Evolutionary conservation across 2,797 vertebrate species (phyloP), one percentile per base, ranked within the genome.

Genomic region (Manis pentadactyla): DNA sequence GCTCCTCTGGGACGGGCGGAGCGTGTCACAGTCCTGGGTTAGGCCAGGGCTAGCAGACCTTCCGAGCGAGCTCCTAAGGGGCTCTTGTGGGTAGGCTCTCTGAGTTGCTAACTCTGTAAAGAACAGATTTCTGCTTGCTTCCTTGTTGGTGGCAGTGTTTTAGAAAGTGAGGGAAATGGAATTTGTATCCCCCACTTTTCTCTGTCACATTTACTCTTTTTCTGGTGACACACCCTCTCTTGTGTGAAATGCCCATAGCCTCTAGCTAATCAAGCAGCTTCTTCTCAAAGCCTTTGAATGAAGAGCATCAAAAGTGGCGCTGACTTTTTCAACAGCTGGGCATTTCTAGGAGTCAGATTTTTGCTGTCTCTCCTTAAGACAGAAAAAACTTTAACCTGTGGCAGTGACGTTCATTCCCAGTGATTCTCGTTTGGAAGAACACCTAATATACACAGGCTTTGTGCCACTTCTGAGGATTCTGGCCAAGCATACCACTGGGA

Each of bases 261-360:
- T 71, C n/a, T 31, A 71, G 31, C 49, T 61, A 42, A n/a, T 18
- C 46, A 79, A 37, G 53, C 3, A 12, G 11, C 23, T 84, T 71
- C 66, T 66, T 87, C 74, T 61, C 27, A 14, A 31, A 78, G 49
- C 13, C 37, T 90, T 96, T 68, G 51, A 53, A 90, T 4, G 25
- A 84, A 71, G 29, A 93, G 13, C 27, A 31, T 66, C 19, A n/a
- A 57, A 91, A 74, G 25, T 31, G 29, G 29, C 0, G 0, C 1
- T 79, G 69, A 31, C 34, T 82, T 94, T 64, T 71, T 93, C 37
- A 91, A 66, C 42, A 91, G 68, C 5, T 34, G 78, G 75, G 39
- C 21, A 94, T 61, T 83, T 79, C 61, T 82, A 61, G 31, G 82
- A 57, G 59, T 66, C 57, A 23, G 57, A 61, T 15, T 90, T 96